Conservation (phyloP, 2,797 vertebrate species). For the Coluber constrictor region DNA sequence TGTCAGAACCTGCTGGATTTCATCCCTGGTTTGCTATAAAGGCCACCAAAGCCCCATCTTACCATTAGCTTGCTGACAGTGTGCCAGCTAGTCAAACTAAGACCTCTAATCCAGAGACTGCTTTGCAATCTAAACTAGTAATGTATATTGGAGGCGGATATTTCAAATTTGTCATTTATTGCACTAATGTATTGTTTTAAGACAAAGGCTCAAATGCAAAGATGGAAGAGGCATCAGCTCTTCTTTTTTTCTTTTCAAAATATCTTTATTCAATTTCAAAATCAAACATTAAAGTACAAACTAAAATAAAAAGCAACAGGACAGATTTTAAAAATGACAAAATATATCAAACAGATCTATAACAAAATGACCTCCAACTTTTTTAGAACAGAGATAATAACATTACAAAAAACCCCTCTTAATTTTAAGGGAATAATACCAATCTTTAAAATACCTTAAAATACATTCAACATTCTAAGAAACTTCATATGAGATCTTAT, state of each 20-base stretch:
- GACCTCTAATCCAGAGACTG: not conserved
- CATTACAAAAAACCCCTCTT: not conserved
- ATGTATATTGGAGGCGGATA: not conserved
- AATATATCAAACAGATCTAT: not conserved
- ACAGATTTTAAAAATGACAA: not conserved
- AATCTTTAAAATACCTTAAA: not conserved
- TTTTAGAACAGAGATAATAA: not conserved
- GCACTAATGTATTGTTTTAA: not conserved
- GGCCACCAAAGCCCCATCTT: not conserved
- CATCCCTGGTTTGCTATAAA: not conserved
- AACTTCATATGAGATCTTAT: not conserved
- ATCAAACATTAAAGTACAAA: not conserved
- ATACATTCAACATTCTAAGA: not conserved
- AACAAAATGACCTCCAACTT: not conserved
- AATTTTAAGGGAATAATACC: not conserved
- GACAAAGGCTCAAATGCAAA: not conserved
- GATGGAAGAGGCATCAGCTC: not conserved
- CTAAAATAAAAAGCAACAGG: not conserved
- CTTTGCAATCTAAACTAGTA: not conserved
- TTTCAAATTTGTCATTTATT: not conserved
- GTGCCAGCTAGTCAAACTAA: not conserved
- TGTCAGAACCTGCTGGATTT: too few species aligned
- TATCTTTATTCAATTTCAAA: not conserved
- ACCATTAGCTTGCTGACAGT: not conserved
- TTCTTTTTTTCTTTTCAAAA: not conserved